phyloP scores from a whole-genome alignment of 2,888 invertebrate genomes.

The Melieria crassipennis region DNA sequence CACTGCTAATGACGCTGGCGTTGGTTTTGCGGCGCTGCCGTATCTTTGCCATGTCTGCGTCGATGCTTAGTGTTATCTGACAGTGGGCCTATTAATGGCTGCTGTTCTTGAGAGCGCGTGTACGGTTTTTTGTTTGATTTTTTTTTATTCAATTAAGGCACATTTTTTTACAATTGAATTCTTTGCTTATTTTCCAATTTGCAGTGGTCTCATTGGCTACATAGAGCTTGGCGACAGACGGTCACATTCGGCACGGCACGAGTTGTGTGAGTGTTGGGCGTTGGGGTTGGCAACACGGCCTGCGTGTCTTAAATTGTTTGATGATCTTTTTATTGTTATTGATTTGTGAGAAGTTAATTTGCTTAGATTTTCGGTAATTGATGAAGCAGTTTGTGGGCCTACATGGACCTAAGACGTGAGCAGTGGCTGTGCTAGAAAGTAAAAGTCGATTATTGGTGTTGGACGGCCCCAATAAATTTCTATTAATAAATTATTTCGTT shows the following conservation, averaged over 20 bases:
- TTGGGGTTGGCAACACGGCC: not conserved
- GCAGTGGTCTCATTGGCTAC: not conserved
- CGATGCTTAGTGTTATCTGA: too few relatives aligned
- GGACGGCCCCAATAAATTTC: too few relatives aligned
- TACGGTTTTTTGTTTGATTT: not conserved
- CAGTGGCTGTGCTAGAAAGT: too few relatives aligned
- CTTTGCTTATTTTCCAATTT: conserved; percentile 5
- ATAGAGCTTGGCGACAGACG: not conserved
- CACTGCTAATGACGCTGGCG: too few relatives aligned
- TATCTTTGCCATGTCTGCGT: too few relatives aligned
- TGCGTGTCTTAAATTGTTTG: conserved; percentile 5
- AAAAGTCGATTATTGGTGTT: too few relatives aligned
- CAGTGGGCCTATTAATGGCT: too few relatives aligned
- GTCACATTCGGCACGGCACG: conserved; percentile 14
- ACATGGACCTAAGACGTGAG: too few relatives aligned
- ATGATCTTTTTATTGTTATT: conserved; percentile 17
- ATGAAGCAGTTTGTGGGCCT: too few relatives aligned
- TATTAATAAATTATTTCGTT: too few relatives aligned
- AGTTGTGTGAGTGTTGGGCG: not conserved
- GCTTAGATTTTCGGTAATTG: conserved; percentile 6
- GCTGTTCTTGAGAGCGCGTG: too few relatives aligned
- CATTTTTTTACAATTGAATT: not conserved
- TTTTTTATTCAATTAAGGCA: conserved; percentile 7
- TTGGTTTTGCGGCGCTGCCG: too few relatives aligned
- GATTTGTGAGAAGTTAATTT: conserved; percentile 17